These are phyloP conservation scores for Oncorhynchus tshawytscha DNA, from an alignment of 2,113 vertebrate species.

Conservation along the genomic window DNA sequence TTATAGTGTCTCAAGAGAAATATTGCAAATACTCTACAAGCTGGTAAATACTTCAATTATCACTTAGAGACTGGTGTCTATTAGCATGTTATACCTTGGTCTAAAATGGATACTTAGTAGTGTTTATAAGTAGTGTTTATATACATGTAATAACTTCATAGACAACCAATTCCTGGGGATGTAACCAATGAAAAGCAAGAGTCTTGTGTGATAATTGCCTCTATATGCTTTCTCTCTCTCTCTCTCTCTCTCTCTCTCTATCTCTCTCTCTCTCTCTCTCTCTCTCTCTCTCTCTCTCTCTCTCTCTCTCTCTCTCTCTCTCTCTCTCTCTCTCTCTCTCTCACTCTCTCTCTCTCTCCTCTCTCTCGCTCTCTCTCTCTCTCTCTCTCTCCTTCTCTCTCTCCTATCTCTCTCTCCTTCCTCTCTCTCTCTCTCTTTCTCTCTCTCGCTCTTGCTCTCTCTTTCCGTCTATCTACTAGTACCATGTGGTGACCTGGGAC, in stretches of 20 bases:
- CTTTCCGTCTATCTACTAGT: not conserved
- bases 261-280: not conserved
- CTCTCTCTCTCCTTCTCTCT: not conserved
- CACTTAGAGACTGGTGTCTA: not conserved
- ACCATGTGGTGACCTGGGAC: not conserved
- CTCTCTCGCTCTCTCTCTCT: not conserved
- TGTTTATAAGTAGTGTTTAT: not conserved
- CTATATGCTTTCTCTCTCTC: not conserved
- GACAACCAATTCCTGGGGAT: not conserved
- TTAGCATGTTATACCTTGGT: not conserved
- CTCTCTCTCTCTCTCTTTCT: not conserved
- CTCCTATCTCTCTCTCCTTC: not conserved
- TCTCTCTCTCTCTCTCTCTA: no score
- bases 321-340: not conserved
- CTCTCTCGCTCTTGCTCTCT: not conserved
- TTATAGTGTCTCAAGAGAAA: conserved; percentile 52
- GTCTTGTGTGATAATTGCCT: not conserved
- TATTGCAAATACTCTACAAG: conserved; percentile 21
- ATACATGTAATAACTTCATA: not conserved
- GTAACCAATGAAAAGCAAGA: not conserved
- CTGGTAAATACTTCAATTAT: not conserved
- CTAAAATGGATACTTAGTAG: not conserved
- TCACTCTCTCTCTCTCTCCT: no score
- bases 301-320: not conserved
- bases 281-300: not conserved